Conservation (phyloP, 2,113 vertebrate species). For the Colinus virginianus region DNA sequence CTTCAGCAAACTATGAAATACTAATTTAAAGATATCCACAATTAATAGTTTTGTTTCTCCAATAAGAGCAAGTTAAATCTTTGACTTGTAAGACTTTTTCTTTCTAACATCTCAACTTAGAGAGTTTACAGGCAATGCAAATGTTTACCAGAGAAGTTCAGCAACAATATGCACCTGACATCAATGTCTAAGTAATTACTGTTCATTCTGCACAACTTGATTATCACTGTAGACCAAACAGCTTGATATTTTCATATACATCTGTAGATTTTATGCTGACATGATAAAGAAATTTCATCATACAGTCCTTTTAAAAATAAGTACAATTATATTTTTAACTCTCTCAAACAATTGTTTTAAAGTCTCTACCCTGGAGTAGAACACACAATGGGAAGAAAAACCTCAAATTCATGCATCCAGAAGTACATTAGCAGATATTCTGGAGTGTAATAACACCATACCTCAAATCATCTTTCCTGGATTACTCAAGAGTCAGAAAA, state of each 20-base stretch:
- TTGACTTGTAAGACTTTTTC: conserved; percentile 61
- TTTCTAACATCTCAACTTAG: conserved; percentile 59
- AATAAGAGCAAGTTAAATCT: conserved; percentile 50
- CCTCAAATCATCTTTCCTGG: conserved; percentile 23
- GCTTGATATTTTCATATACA: not conserved
- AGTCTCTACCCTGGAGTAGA: conserved; percentile 53
- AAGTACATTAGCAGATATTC: conserved; percentile 43
- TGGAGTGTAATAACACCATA: conserved; percentile 46
- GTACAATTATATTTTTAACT: conserved; percentile 56
- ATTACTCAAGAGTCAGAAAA: conserved; percentile 39
- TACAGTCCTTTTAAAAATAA: conserved; percentile 13
- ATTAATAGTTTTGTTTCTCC: not conserved
- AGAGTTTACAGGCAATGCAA: conserved; percentile 33
- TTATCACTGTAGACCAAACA: not conserved
- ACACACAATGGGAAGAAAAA: conserved; percentile 59
- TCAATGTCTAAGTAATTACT: not conserved
- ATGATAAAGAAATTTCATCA: not conserved
- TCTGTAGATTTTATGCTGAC: conserved; percentile 2
- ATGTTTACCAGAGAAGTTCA: conserved; percentile 18
- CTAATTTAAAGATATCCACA: not conserved
- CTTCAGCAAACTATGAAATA: not conserved
- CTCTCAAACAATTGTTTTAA: conserved; percentile 53
- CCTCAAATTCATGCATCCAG: conserved; percentile 31
- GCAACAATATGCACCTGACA: not conserved
- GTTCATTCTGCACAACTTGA: not conserved